Percentiles rank a stretch among this genome's conserved stretches.
These are phyloP conservation scores for Enteromius radiatus DNA, from an alignment of 2,797 vertebrate species.

Conservation along the genomic window DNA sequence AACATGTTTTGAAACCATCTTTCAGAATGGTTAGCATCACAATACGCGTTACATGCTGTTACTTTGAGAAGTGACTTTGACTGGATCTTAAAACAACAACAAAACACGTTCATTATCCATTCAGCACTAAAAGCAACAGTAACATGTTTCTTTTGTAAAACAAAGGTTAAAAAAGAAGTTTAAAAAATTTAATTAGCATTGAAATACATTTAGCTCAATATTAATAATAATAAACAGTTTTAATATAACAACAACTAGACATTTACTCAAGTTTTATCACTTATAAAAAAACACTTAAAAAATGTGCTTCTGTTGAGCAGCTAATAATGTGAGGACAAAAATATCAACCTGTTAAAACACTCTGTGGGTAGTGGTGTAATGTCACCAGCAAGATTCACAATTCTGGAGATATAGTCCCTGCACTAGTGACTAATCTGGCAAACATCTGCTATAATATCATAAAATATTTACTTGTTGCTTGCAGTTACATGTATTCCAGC, in stretches of 20 bases:
- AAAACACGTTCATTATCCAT: background rate
- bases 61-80: slow-evolving; percentile 2
- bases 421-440: background rate
- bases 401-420: background rate
- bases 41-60: slow-evolving; percentile 33
- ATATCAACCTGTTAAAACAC: background rate
- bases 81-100: background rate
- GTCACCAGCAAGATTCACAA: slow-evolving; percentile 15
- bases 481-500: background rate
- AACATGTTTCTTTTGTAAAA: slow-evolving; percentile 6
- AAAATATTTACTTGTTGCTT: background rate
- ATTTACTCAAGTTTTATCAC: slow-evolving; percentile 2
- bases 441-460: background rate
- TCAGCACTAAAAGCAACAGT: slow-evolving; percentile 10
- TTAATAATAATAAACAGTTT: background rate
- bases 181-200: slow-evolving; percentile 2
- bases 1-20: background rate
- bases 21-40: slow-evolving; percentile 21
- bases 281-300: background rate
- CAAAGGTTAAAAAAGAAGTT: background rate
- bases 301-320: slow-evolving; percentile 25
- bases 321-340: slow-evolving; percentile 7
- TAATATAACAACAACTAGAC: slow-evolving; percentile 11
- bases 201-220: slow-evolving; percentile 13
- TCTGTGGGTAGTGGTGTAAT: slow-evolving; percentile 12